Conservation (phyloP, 1,140 invertebrate genomes). For the Glossosoma conforme region DNA sequence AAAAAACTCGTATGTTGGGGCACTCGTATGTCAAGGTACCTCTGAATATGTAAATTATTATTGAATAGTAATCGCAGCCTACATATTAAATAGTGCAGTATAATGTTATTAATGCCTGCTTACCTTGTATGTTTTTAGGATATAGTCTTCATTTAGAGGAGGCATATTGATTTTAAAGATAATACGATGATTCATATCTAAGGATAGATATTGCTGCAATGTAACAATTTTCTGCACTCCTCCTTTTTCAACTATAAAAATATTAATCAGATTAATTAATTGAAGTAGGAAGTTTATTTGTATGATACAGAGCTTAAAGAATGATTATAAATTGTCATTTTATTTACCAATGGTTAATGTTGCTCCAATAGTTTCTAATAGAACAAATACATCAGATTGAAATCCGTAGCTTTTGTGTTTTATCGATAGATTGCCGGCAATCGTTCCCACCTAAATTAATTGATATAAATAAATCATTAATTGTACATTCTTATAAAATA, state of each 20-base stretch:
- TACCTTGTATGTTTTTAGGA: slow-evolving; percentile 43
- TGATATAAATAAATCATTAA: not conserved
- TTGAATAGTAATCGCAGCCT: too few species aligned
- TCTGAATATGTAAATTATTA: too few species aligned
- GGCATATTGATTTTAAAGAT: slow-evolving; percentile 39
- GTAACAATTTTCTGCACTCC: slow-evolving; percentile 7
- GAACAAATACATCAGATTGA: slow-evolving; percentile 73
- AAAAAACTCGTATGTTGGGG: too few species aligned
- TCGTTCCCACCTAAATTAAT: slow-evolving; percentile 58
- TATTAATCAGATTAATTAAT: not conserved
- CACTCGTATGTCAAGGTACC: too few species aligned
- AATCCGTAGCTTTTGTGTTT: slow-evolving; percentile 71
- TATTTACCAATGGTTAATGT: slow-evolving; percentile 53
- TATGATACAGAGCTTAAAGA: not conserved
- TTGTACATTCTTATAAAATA: not conserved
- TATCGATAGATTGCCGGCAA: slow-evolving; percentile 76
- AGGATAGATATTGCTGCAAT: slow-evolving; percentile 34
- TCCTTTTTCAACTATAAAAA: slow-evolving; percentile 14
- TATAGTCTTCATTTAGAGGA: slow-evolving; percentile 35
- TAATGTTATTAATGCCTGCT: not conserved
- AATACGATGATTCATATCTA: slow-evolving; percentile 37
- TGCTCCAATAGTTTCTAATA: slow-evolving; percentile 66
- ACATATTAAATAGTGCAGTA: too few species aligned
- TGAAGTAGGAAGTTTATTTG: too few species aligned
- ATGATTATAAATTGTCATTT: slow-evolving; percentile 1